phyloP scores from a whole-genome alignment of 2,888 invertebrate species.

The Operophtera brumata region DNA sequence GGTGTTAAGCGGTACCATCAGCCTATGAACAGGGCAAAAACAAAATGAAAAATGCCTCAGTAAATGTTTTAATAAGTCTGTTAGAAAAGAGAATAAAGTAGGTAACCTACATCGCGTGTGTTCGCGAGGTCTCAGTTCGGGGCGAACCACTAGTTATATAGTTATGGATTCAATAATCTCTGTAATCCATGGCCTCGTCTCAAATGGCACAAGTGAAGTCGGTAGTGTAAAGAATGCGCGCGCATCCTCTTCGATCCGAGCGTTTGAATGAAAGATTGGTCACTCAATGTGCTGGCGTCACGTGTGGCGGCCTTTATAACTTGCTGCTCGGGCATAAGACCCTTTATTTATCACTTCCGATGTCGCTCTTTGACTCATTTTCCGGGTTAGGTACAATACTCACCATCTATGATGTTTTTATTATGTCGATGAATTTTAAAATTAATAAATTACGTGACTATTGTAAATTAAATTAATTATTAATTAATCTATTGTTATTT shows the following conservation, averaged over 20 bases:
- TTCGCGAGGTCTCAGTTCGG: no score
- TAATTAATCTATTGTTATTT: no score
- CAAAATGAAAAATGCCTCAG: no score
- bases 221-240: constrained; percentile 55
- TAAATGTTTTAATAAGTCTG: no score
- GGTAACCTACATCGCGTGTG: no score
- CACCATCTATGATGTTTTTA: not conserved
- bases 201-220: constrained; percentile 39
- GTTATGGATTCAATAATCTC: constrained; percentile 24
- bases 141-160: not conserved
- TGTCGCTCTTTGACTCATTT: constrained; percentile 4
- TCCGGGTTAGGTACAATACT: not conserved
- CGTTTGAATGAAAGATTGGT: constrained; percentile 69
- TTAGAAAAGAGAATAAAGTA: no score
- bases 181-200: constrained; percentile 40
- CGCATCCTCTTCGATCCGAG: constrained; percentile 72
- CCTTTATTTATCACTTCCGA: constrained; percentile 14
- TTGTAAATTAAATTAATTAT: no score
- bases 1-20: no score
- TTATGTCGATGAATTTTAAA: no score
- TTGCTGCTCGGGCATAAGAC: constrained; percentile 18
- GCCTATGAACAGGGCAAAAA: no score
- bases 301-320: constrained; percentile 34
- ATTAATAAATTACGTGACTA: no score
- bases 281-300: constrained; percentile 50